Conservation (phyloP, 2,797 vertebrate genomes). For the Ctenochaetus hawaiiensis region DNA sequence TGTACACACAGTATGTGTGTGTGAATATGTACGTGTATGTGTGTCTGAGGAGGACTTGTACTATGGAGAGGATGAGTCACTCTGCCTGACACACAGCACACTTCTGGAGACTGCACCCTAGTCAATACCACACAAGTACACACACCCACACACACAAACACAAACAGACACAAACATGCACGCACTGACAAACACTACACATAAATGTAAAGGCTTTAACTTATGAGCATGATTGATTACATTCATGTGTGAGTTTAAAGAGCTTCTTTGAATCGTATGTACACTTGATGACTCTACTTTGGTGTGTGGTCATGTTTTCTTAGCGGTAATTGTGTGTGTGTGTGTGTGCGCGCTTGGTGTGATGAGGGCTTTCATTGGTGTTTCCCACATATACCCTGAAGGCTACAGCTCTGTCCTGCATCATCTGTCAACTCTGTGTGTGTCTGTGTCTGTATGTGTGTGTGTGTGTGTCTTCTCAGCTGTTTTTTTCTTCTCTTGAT, state of each 20-base stretch:
- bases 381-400: slow-evolving; percentile 72
- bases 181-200: slow-evolving; percentile 26
- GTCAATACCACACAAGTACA: slow-evolving; percentile 64
- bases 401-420: slow-evolving; percentile 75
- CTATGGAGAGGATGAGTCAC: slow-evolving; percentile 78
- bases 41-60: slow-evolving; percentile 38
- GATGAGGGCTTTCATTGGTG: slow-evolving; percentile 81
- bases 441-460: slow-evolving; percentile 2
- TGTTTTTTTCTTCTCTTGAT: slow-evolving; percentile 6
- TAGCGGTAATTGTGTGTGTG: slow-evolving; percentile 25
- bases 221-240: slow-evolving; percentile 69
- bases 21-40: slow-evolving; percentile 28
- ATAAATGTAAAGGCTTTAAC: slow-evolving; percentile 54
- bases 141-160: slow-evolving; percentile 22
- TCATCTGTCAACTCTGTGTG: slow-evolving; percentile 71
- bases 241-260: slow-evolving; percentile 72
- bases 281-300: slow-evolving; percentile 40
- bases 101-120: slow-evolving; percentile 65
- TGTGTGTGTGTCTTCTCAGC: slow-evolving; percentile 6
- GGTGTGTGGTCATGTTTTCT: slow-evolving; percentile 41
- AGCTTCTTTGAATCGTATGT: slow-evolving; percentile 52
- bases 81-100: slow-evolving; percentile 63
- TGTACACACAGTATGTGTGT: slow-evolving; percentile 37
- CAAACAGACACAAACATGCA: slow-evolving; percentile 30
- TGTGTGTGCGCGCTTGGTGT: slow-evolving; percentile 35